Evolutionary conservation across 2,113 vertebrate species (phyloP), one percentile per base, ranked within the genome.

Genomic region (Gymnorhina tibicen): DNA sequence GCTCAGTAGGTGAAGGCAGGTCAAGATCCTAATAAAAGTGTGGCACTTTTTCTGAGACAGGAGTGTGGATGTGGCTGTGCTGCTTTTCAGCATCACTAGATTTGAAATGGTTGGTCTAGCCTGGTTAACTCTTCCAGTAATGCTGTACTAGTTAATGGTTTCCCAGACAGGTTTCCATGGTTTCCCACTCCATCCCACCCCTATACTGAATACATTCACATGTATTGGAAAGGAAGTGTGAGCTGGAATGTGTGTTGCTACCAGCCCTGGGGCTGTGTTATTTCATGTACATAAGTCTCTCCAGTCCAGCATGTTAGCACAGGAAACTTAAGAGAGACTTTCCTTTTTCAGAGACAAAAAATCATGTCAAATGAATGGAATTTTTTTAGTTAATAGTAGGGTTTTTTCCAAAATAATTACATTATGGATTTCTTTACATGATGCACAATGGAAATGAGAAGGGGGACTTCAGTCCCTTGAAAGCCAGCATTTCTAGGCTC

Each of bases 211-310:
- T 97, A 66, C 68, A 76, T 92, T 97, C 89, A 21, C 70, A 37
- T 82, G 83, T 79, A 87, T 53, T 95, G 82, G 96, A 91, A 97
- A 98, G 96, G 96, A 98, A 97, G 96, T 96, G 94, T 96, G 93
- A 97, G 96, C 92, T 56, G 72, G 95, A 98, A 97, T 97, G 89
- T 44, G 91, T 96, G 96, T 64, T 58, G 96, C 58, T 93, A 97
- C 96, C 93, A 97, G 94, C 88, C 96, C 95, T 89, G 70, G 33
- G 97, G 96, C 93, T 92, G 47, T 86, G 87, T 95, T 97, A 77
- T 97, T 97, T 97, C 89, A 97, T 47, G 35, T 93, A 97, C 89
- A 88, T 92, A 92, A 92, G 72, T 77, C 91, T 96, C 88, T 92
- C 56, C 60, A 59, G 80, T 95, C 96, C 91, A 95, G 68, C 85